A percentile compares a stretch with the other conserved stretches of the same genome.
These are phyloP conservation scores for Tragelaphus scriptus DNA, from an alignment of 2,113 vertebrate genomes.

Conservation along the genomic window DNA sequence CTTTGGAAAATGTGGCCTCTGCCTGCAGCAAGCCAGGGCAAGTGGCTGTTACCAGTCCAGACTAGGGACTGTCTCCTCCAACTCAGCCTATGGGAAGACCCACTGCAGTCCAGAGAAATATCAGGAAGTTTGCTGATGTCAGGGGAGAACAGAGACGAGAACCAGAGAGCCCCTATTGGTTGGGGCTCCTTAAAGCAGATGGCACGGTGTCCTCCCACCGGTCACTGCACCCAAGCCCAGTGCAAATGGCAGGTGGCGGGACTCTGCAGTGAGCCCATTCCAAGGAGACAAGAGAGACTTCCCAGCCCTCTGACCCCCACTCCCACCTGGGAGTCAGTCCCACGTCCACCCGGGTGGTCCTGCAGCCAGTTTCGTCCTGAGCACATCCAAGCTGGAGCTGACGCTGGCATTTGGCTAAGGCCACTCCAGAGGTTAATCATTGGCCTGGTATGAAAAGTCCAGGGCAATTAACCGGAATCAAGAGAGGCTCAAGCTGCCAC, in stretches of 20 bases:
- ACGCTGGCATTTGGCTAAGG: not conserved
- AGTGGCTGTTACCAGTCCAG: not conserved
- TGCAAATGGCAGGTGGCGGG: not conserved
- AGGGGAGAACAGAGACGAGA: not conserved
- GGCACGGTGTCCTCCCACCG: not conserved
- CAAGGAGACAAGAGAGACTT: not conserved
- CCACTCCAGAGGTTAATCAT: conserved; percentile 37
- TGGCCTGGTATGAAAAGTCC: not conserved
- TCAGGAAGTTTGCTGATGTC: not conserved
- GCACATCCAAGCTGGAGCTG: not conserved
- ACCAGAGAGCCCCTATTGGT: not conserved
- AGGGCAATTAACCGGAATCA: not conserved
- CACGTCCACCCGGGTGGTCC: not conserved
- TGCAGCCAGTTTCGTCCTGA: not conserved
- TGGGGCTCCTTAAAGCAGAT: not conserved
- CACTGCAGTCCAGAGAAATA: not conserved
- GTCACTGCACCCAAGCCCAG: not conserved
- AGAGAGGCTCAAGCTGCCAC: not conserved
- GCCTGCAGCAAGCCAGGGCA: not conserved
- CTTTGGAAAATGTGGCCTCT: not conserved
- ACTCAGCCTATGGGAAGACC: not conserved
- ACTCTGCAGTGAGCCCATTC: not conserved
- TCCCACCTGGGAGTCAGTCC: not conserved
- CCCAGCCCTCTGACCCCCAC: not conserved
- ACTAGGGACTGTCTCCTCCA: not conserved